phyloP scores from a whole-genome alignment of 2,888 invertebrate species.

The Leucozona laternaria region DNA sequence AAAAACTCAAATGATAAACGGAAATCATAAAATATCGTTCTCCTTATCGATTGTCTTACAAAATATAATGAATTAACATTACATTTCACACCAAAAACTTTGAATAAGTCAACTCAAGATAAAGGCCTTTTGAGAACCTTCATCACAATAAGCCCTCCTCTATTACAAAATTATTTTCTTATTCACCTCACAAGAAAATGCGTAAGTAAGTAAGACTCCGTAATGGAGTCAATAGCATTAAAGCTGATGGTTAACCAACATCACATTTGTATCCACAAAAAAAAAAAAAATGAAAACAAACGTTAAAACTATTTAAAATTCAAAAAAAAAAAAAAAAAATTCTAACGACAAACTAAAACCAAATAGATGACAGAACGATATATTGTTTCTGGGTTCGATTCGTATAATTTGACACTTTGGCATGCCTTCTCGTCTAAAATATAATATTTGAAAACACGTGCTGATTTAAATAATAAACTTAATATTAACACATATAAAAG shows the following conservation, averaged over 20 bases:
- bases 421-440: constrained; percentile 70
- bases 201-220: constrained; percentile 55
- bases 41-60: constrained; percentile 57
- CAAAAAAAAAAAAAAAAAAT: constrained; percentile 8
- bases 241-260: constrained; percentile 16
- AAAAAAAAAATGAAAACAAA: not conserved
- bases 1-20: constrained; percentile 62
- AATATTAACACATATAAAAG: constrained; percentile 84
- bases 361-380: constrained; percentile 58
- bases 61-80: constrained; percentile 65
- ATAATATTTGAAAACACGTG: constrained; percentile 80
- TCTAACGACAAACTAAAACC: constrained; percentile 53
- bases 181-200: constrained; percentile 15
- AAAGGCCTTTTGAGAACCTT: not conserved
- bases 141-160: not conserved
- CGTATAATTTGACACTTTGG: constrained; percentile 73
- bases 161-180: not conserved
- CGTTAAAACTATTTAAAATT: constrained; percentile 51
- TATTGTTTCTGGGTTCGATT: constrained; percentile 59
- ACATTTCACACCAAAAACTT: constrained; percentile 69
- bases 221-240: constrained; percentile 59
- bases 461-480: constrained; percentile 84
- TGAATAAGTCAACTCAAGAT: not conserved
- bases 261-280: no score
- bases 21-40: constrained; percentile 71